Conservation (phyloP, 1,140 invertebrate genomes). For the Paramacrobiotus metropolitanus region DNA sequence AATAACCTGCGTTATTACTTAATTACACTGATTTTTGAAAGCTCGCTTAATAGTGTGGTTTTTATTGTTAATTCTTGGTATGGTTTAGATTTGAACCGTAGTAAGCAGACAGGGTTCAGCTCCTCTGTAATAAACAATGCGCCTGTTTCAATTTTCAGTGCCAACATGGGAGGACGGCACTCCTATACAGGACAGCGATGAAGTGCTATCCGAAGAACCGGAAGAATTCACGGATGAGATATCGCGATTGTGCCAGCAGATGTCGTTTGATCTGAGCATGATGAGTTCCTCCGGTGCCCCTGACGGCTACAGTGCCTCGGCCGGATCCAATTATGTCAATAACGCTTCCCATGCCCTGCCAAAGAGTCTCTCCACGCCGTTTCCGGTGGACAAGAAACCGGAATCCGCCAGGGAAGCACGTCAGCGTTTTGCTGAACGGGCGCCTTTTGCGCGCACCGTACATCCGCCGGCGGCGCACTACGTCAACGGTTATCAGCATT, state of each 20-base stretch:
- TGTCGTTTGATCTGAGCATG: conserved; percentile 2
- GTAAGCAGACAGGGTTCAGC: too few species aligned
- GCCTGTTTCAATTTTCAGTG: too few species aligned
- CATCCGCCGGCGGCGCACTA: not conserved
- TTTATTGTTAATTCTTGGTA: too few species aligned
- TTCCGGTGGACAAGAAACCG: not conserved
- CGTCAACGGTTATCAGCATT: too few species aligned
- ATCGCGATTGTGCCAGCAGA: not conserved
- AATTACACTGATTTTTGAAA: too few species aligned
- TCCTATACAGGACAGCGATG: not conserved
- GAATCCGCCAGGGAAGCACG: not conserved
- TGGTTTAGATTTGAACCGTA: too few species aligned
- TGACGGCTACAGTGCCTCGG: not conserved
- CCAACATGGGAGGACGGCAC: conserved; percentile 2
- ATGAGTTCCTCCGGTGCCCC: not conserved
- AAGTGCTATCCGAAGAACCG: not conserved
- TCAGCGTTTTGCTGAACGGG: not conserved
- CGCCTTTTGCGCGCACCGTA: not conserved
- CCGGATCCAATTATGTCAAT: not conserved
- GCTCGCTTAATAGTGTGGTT: too few species aligned
- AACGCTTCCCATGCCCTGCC: not conserved
- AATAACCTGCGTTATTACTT: too few species aligned
- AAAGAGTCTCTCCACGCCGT: not conserved
- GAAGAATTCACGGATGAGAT: not conserved
- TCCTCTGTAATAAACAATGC: too few species aligned